Evolutionary conservation across 1,140 invertebrate species (phyloP).

Genomic region (Tetramorium parvispinum): DNA sequence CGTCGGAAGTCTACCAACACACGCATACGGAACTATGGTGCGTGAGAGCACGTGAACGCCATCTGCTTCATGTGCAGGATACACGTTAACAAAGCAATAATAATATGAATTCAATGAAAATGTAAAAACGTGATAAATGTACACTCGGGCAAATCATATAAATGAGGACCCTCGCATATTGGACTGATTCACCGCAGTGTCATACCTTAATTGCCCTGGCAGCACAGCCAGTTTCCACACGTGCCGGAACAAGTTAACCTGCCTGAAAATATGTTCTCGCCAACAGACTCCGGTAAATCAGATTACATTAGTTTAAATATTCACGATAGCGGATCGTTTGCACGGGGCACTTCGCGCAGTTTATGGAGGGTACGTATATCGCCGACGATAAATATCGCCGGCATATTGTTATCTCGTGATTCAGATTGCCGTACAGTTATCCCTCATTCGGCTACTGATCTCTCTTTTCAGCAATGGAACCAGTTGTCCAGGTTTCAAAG

Average conservation of each 20-base stretch:
- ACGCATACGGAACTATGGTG: background rate
- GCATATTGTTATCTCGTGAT: background rate
- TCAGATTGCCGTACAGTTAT: background rate
- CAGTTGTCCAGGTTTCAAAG: constrained; percentile 93
- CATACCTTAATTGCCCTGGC: constrained; percentile 59
- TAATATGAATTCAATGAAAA: constrained; percentile 49
- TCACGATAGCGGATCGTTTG: constrained; percentile 77
- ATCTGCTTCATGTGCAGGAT: constrained; percentile 13
- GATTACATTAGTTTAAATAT: constrained; percentile 85
- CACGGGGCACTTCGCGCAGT: constrained; percentile 80
- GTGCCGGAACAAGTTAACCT: constrained; percentile 74
- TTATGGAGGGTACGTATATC: constrained; percentile 83
- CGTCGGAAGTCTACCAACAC: background rate
- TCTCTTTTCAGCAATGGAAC: constrained; percentile 90
- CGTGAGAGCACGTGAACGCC: constrained; percentile 18
- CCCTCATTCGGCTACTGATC: constrained; percentile 24
- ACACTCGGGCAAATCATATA: constrained; percentile 42
- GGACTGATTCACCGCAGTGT: constrained; percentile 14
- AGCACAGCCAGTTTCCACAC: background rate
- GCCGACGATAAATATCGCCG: background rate
- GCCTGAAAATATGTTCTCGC: constrained; percentile 78
- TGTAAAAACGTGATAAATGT: constrained; percentile 45
- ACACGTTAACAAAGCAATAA: constrained; percentile 45
- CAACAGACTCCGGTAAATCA: constrained; percentile 75
- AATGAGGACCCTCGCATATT: constrained; percentile 66